Evolutionary conservation across 2,797 vertebrate species (phyloP).

Genomic region (Sebastes alutus): DNA sequence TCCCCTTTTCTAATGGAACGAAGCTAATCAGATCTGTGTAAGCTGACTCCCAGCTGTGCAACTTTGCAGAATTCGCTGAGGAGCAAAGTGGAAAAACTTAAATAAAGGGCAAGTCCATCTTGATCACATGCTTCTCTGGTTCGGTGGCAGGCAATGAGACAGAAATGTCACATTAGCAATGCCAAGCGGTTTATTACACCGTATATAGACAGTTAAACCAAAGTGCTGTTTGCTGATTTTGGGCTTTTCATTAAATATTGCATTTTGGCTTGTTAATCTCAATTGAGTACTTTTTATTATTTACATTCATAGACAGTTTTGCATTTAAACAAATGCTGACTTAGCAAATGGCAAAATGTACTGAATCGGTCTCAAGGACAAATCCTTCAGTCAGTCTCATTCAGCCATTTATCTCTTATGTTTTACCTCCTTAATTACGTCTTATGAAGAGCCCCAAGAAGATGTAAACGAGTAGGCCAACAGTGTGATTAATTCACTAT

Average conservation of each 20-base stretch:
- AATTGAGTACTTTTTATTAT: neutral
- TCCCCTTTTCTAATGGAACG: slow-evolving; percentile 58
- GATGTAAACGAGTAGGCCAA: slow-evolving; percentile 13
- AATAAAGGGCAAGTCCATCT: slow-evolving; percentile 72
- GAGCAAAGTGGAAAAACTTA: slow-evolving; percentile 61
- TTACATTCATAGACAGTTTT: neutral
- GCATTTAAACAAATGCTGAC: neutral
- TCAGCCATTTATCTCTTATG: slow-evolving; percentile 14
- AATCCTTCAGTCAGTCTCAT: neutral
- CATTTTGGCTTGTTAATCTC: neutral
- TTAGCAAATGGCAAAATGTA: neutral
- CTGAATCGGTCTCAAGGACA: neutral
- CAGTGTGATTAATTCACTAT: slow-evolving; percentile 12
- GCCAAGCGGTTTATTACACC: slow-evolving; percentile 33
- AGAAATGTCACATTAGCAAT: slow-evolving; percentile 73
- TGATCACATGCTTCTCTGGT: slow-evolving; percentile 62
- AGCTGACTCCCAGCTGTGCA: slow-evolving; percentile 52
- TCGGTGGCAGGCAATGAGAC: slow-evolving; percentile 54
- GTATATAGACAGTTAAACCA: slow-evolving; percentile 21
- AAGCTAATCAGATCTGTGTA: slow-evolving; percentile 64
- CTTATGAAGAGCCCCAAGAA: slow-evolving; percentile 16
- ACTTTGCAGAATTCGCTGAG: slow-evolving; percentile 49
- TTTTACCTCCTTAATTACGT: slow-evolving; percentile 21
- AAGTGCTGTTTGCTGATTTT: neutral
- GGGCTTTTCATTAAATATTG: slow-evolving; percentile 1